phyloP scores from a whole-genome alignment of 2,113 vertebrate species.

The Anhinga anhinga region DNA sequence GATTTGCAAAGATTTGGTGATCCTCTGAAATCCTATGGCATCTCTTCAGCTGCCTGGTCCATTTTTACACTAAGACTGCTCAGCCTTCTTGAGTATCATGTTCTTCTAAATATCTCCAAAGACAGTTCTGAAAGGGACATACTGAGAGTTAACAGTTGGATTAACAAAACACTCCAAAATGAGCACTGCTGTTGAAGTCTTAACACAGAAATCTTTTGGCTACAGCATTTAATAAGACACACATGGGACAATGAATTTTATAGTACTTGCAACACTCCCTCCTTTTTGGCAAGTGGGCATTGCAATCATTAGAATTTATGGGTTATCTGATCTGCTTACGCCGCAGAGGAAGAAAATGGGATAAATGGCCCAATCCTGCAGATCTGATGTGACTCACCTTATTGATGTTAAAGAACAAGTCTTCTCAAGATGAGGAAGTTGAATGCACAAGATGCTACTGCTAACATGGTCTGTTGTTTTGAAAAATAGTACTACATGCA shows the following conservation, averaged over 20 bases:
- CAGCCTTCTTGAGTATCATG: neutral
- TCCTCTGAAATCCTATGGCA: neutral
- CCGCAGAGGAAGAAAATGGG: neutral
- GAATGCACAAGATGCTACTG: neutral
- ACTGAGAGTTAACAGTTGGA: neutral
- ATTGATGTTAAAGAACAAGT: neutral
- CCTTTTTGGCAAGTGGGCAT: neutral
- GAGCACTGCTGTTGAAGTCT: neutral
- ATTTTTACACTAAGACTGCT: neutral
- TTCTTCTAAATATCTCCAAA: neutral
- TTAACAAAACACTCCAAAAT: slow-evolving; percentile 1
- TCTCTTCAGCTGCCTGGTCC: neutral
- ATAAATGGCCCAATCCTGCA: neutral
- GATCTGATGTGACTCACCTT: neutral
- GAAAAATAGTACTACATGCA: neutral
- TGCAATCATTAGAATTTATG: neutral
- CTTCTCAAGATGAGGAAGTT: neutral
- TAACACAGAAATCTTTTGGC: neutral
- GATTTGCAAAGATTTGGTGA: neutral
- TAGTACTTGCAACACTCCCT: neutral
- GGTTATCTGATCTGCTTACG: neutral
- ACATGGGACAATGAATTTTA: neutral
- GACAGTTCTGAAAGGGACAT: neutral
- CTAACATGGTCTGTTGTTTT: neutral
- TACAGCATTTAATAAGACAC: neutral